Percentiles rank a stretch among this genome's conserved stretches.
Evolutionary conservation across 2,797 vertebrate genomes (phyloP).

Genomic region (Schizothorax lantsangensis): DNA sequence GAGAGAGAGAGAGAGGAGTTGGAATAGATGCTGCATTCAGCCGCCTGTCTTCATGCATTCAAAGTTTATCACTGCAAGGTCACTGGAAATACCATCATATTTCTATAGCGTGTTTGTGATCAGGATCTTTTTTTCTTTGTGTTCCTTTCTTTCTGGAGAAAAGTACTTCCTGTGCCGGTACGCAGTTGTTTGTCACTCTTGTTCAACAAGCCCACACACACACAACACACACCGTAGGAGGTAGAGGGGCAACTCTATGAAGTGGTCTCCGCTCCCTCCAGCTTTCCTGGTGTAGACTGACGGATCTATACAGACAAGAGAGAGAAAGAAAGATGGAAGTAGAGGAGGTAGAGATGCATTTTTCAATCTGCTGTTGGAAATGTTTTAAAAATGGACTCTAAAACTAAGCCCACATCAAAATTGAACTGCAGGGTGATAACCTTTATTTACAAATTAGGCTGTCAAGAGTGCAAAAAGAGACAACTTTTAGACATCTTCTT

Average conservation of each 20-base stretch:
- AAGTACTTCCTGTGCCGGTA: neutral
- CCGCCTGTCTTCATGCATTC: slow-evolving; percentile 27
- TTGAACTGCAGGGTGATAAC: too few relatives aligned
- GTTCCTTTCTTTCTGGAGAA: neutral
- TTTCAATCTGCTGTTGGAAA: slow-evolving; percentile 3
- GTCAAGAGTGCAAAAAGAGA: too few relatives aligned
- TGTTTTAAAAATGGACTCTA: too few relatives aligned
- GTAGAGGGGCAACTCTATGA: slow-evolving; percentile 66
- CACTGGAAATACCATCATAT: slow-evolving; percentile 13
- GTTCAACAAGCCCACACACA: slow-evolving; percentile 8
- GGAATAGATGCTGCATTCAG: slow-evolving; percentile 24
- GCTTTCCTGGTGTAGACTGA: slow-evolving; percentile 66
- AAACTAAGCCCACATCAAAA: too few relatives aligned
- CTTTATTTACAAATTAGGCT: too few relatives aligned
- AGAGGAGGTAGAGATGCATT: slow-evolving; percentile 50
- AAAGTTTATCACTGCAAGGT: slow-evolving; percentile 35
- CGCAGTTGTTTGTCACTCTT: slow-evolving; percentile 8
- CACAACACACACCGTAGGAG: slow-evolving; percentile 54
- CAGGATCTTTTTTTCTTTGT: neutral
- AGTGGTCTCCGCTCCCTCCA: slow-evolving; percentile 62
- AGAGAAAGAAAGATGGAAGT: slow-evolving; percentile 28
- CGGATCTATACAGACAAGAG: slow-evolving; percentile 70
- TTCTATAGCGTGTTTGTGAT: neutral
- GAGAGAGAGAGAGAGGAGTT: slow-evolving; percentile 19
- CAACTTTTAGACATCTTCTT: too few relatives aligned